Percentiles rank a stretch among this genome's conserved stretches.
These are phyloP conservation scores for Bombus difficillimus DNA, from an alignment of 1,140 invertebrate genomes.

Conservation along the genomic window DNA sequence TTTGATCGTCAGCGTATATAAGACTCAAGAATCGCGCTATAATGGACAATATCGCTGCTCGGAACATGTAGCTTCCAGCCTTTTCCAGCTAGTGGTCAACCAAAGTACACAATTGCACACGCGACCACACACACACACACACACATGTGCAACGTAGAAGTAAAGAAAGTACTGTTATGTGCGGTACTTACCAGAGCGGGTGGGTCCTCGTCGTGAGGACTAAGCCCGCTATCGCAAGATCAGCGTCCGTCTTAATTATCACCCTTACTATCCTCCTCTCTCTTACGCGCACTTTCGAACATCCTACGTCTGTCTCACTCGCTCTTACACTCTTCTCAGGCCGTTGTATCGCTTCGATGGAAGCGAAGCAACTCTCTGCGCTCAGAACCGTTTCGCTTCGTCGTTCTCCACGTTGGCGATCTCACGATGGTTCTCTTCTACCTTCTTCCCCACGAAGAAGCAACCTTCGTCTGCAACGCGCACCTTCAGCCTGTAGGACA, in stretches of 20 bases:
- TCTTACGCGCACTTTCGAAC: neutral
- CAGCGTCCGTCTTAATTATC: slow-evolving; percentile 81
- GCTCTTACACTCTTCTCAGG: neutral
- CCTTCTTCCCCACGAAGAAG: neutral
- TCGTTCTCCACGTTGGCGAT: slow-evolving; percentile 15
- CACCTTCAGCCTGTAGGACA: neutral
- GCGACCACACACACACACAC: neutral
- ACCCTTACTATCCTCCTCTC: slow-evolving; percentile 63
- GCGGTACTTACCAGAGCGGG: slow-evolving; percentile 56
- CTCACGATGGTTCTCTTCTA: slow-evolving; percentile 29
- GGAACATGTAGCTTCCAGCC: neutral
- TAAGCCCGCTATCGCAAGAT: slow-evolving; percentile 75
- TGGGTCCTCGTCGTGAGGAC: slow-evolving; percentile 71
- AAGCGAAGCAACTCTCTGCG: neutral
- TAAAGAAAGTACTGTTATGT: slow-evolving; percentile 62
- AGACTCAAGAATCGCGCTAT: neutral
- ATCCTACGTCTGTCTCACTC: neutral
- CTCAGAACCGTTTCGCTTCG: neutral
- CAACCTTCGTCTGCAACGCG: neutral
- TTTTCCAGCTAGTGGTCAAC: neutral
- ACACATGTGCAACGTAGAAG: neutral
- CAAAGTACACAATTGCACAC: neutral
- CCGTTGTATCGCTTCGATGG: neutral
- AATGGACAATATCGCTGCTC: slow-evolving; percentile 45
- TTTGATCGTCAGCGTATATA: too few species aligned